Percentiles rank a stretch among this genome's conserved stretches.
These are phyloP conservation scores for Tadarida brasiliensis DNA, from an alignment of 2,797 vertebrate species.

Conservation along the genomic window DNA sequence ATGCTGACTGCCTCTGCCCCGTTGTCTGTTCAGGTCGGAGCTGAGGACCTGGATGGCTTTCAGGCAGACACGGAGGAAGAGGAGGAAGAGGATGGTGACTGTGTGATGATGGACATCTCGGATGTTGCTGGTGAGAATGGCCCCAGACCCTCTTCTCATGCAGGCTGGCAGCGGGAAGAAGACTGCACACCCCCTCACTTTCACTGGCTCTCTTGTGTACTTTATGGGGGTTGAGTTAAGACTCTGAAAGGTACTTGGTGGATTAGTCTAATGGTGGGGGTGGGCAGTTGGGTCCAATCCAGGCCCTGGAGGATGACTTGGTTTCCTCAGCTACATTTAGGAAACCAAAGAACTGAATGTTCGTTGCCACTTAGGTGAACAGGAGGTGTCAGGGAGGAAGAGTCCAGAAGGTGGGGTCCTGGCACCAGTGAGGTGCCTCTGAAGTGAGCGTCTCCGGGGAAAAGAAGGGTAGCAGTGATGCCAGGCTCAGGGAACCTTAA, in stretches of 20 bases:
- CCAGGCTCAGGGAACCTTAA: neutral
- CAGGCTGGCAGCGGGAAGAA: neutral
- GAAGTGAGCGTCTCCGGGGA: neutral
- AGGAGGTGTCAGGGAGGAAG: neutral
- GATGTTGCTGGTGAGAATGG: conserved; percentile 88
- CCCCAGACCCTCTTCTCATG: neutral
- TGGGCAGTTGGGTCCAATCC: neutral
- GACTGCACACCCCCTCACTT: fast-evolving
- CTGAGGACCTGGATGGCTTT: conserved; percentile 94
- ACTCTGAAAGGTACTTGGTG: neutral
- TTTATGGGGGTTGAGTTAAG: neutral
- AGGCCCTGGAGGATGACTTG: neutral
- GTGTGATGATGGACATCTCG: conserved; percentile 89
- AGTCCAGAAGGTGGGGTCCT: neutral
- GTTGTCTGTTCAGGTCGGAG: conserved; percentile 85
- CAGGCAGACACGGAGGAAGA: conserved; percentile 98
- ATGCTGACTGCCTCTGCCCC: neutral
- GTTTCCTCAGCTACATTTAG: neutral
- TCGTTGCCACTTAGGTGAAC: neutral
- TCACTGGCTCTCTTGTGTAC: neutral
- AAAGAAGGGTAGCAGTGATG: neutral
- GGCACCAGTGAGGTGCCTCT: neutral
- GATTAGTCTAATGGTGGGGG: neutral
- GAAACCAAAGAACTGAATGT: neutral
- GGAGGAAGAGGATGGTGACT: conserved; percentile 94